A percentile compares a stretch with the other conserved stretches of the same genome.
Conservation (phyloP, 2,888 invertebrate genomes). For the Capitulum mitella region DNA sequence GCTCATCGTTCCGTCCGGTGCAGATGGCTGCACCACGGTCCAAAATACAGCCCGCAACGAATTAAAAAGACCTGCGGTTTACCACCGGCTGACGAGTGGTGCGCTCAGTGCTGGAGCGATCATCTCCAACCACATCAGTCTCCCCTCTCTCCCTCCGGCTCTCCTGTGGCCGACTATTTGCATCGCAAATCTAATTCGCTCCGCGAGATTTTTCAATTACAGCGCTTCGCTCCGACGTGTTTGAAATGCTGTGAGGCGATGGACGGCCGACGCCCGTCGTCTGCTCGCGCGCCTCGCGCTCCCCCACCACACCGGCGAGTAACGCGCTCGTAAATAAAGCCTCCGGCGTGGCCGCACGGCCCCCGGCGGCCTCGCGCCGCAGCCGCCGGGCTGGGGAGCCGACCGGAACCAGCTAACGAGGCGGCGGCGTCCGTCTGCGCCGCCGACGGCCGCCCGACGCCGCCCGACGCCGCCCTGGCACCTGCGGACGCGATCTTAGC, state of each 20-base stretch:
- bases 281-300: background rate
- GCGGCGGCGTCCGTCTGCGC: no score
- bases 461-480: no score
- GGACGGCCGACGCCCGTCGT: background rate
- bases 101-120: no score
- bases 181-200: conserved; percentile 8
- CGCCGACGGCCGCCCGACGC: no score
- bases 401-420: background rate
- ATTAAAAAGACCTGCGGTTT: no score
- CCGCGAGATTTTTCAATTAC: conserved; percentile 20
- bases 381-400: background rate
- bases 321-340: conserved; percentile 21
- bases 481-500: no score
- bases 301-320: background rate
- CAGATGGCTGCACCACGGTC: no score
- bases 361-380: background rate
- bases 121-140: no score
- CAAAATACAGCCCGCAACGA: no score
- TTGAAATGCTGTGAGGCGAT: conserved; percentile 6
- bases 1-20: no score
- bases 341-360: background rate
- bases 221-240: background rate
- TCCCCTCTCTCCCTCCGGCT: background rate
- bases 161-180: conserved; percentile 15
- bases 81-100: no score